phyloP scores from a whole-genome alignment of 2,797 vertebrate genomes.

The Chelon auratus region DNA sequence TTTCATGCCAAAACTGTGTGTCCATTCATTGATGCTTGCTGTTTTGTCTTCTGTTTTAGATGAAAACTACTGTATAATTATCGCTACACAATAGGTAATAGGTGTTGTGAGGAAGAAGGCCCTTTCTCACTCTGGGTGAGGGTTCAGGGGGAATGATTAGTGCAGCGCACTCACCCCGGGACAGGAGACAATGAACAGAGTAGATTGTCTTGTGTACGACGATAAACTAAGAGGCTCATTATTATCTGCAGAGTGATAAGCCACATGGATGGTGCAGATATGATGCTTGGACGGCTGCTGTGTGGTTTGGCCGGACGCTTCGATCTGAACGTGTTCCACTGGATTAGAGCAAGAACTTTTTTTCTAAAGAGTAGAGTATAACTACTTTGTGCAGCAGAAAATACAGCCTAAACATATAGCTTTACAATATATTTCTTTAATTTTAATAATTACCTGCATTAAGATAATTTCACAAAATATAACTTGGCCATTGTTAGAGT shows the following conservation, averaged over 20 bases:
- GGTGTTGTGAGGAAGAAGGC: conserved; percentile 45
- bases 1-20: conserved; percentile 15
- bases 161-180: conserved; percentile 50
- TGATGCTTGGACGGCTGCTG: conserved; percentile 48
- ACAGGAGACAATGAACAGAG: conserved; percentile 64
- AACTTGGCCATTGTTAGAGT: too few relatives aligned
- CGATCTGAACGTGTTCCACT: conserved; percentile 26
- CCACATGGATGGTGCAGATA: conserved; percentile 73
- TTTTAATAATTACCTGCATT: background rate
- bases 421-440: background rate
- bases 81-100: conserved; percentile 53
- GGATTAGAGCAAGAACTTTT: conserved; percentile 50
- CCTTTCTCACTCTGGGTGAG: conserved; percentile 46
- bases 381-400: background rate
- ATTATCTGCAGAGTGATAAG: conserved; percentile 75
- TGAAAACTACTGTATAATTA: conserved; percentile 39
- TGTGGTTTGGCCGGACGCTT: conserved; percentile 41
- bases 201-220: conserved; percentile 67
- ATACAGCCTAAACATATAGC: background rate
- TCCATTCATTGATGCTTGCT: conserved; percentile 33
- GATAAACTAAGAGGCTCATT: conserved; percentile 77
- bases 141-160: conserved; percentile 58
- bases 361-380: conserved; percentile 1
- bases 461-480: too few relatives aligned
- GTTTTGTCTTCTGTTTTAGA: conserved; percentile 57